A percentile compares a stretch with the other conserved stretches of the same genome.
These are phyloP conservation scores for Tauraco erythrolophus DNA, from an alignment of 2,113 vertebrate species.

Conservation along the genomic window DNA sequence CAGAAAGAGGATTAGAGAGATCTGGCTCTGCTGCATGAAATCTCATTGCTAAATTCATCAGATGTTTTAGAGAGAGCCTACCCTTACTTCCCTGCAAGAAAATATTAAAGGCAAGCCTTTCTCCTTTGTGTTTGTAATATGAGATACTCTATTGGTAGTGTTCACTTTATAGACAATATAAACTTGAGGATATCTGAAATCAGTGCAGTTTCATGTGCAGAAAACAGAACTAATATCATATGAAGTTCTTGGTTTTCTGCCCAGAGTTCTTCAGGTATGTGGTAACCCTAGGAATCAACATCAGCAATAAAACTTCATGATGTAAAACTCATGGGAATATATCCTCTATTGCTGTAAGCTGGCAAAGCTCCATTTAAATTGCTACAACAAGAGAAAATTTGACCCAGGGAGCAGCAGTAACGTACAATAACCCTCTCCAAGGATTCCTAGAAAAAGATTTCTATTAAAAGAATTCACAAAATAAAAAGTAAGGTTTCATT, in stretches of 20 bases:
- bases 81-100: neutral
- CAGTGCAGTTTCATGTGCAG: neutral
- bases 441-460: constrained; percentile 26
- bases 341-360: neutral
- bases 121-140: neutral
- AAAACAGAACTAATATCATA: constrained; percentile 17
- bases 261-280: constrained; percentile 38
- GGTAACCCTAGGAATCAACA: constrained; percentile 26
- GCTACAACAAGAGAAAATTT: constrained; percentile 18
- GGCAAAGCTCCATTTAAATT: constrained; percentile 28
- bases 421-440: neutral
- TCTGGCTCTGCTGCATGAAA: neutral
- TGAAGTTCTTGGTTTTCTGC: constrained; percentile 24
- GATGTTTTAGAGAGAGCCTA: neutral
- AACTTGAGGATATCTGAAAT: constrained; percentile 16
- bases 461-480: constrained; percentile 46
- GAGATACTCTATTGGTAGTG: neutral
- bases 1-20: neutral
- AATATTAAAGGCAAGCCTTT: neutral
- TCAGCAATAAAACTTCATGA: constrained; percentile 42
- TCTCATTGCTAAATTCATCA: neutral
- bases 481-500: constrained; percentile 16
- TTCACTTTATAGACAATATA: neutral
- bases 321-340: constrained; percentile 26
- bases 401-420: constrained; percentile 17